phyloP scores from a whole-genome alignment of 1,140 invertebrate genomes.

The Drosophila miranda region DNA sequence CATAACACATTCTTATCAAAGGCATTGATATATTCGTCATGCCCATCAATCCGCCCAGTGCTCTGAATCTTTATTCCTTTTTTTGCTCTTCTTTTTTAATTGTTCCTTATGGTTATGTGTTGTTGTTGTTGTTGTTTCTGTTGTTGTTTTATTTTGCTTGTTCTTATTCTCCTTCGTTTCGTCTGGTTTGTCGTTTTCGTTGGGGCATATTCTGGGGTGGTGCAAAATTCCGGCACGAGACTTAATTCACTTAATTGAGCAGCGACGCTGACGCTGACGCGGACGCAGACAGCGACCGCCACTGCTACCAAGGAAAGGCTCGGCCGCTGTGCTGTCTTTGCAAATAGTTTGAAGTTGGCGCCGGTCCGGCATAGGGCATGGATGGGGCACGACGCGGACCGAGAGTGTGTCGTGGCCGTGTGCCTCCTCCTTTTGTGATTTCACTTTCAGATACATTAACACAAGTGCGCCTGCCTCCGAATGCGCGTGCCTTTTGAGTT shows the following conservation, averaged over 20 bases:
- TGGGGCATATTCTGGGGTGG: conserved; percentile 35
- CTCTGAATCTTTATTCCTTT: conserved; percentile 39
- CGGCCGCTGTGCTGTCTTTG: conserved; percentile 37
- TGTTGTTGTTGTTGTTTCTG: conserved; percentile 8
- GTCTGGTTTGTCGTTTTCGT: not conserved
- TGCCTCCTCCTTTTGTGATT: conserved; percentile 47
- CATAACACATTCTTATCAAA: conserved; percentile 1
- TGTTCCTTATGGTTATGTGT: conserved; percentile 58
- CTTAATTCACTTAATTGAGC: conserved; percentile 77
- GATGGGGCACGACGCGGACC: conserved; percentile 5
- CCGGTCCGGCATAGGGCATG: conserved; percentile 47
- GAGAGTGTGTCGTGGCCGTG: conserved; percentile 2
- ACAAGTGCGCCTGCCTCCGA: conserved; percentile 55
- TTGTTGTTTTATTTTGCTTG: conserved; percentile 54
- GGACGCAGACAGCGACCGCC: not conserved
- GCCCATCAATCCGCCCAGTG: conserved; percentile 13
- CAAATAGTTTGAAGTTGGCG: conserved; percentile 71
- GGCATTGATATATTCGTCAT: conserved; percentile 29
- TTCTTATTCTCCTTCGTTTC: conserved; percentile 22
- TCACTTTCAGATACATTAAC: conserved; percentile 77
- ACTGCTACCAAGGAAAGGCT: not conserved
- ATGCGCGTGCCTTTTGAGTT: conserved; percentile 74
- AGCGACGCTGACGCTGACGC: conserved; percentile 25
- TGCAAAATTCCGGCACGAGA: conserved; percentile 74
- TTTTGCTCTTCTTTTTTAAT: conserved; percentile 60